phyloP scores from a whole-genome alignment of 1,140 invertebrate species.

The Cyclargus thomasi region DNA sequence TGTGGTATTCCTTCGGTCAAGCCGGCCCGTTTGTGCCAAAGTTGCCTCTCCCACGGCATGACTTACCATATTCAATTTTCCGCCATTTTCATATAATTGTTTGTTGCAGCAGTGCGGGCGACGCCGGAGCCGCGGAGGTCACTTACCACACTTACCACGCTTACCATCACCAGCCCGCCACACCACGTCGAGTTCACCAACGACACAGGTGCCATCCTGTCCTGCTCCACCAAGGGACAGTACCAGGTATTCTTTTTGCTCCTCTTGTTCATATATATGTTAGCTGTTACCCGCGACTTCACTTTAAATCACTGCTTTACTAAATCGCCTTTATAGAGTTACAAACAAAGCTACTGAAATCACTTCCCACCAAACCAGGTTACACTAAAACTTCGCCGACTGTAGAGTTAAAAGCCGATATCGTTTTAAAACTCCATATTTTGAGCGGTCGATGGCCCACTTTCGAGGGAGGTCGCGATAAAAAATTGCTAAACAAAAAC shows the following conservation, averaged over 20 bases:
- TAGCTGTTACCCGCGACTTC: too few species aligned
- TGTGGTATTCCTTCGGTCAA: too few species aligned
- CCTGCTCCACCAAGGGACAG: slow-evolving; percentile 87
- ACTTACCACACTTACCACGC: slow-evolving; percentile 67
- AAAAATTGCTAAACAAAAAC: slow-evolving; percentile 39
- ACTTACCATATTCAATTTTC: too few species aligned
- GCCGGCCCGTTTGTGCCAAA: too few species aligned
- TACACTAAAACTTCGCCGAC: slow-evolving; percentile 23
- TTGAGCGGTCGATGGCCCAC: slow-evolving; percentile 25
- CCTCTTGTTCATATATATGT: too few species aligned
- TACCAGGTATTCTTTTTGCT: slow-evolving; percentile 77
- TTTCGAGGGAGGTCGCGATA: slow-evolving; percentile 29
- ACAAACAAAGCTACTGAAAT: not conserved
- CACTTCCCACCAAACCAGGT: not conserved
- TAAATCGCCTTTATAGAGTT: not conserved
- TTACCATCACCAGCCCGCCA: slow-evolving; percentile 86
- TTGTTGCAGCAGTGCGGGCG: slow-evolving; percentile 70
- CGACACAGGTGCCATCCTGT: slow-evolving; percentile 85
- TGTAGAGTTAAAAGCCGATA: slow-evolving; percentile 38
- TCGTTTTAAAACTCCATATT: slow-evolving; percentile 17
- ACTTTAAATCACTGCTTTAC: too few species aligned
- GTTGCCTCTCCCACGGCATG: too few species aligned
- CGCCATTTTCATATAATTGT: not conserved
- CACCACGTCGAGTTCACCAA: slow-evolving; percentile 91
- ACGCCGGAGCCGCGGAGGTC: slow-evolving; percentile 86